phyloP scores from a whole-genome alignment of 2,113 vertebrate genomes.

The Microcebus murinus region DNA sequence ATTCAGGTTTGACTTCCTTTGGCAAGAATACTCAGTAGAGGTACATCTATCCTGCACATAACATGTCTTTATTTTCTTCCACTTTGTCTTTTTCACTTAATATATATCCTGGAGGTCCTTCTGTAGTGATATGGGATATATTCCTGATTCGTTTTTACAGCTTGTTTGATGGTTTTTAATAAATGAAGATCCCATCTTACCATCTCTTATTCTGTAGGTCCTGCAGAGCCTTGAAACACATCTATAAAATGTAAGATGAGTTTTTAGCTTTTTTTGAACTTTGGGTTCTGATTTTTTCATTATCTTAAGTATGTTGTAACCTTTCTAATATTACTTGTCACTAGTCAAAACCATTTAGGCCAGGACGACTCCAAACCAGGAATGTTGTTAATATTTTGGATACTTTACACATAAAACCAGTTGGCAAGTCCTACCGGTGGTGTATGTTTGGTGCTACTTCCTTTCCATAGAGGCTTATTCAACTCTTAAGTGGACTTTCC shows the following conservation, averaged over 20 bases:
- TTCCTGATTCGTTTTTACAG: neutral
- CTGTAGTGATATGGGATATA: neutral
- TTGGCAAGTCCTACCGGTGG: neutral
- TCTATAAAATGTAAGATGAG: neutral
- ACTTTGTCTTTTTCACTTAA: neutral
- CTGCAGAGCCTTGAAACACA: neutral
- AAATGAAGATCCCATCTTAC: neutral
- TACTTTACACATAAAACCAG: neutral
- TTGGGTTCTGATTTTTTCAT: neutral
- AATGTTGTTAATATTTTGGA: constrained; percentile 40
- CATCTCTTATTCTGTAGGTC: neutral
- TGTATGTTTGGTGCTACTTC: neutral
- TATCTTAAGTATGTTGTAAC: neutral
- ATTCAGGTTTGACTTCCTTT: neutral
- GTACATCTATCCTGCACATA: neutral
- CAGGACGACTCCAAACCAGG: neutral
- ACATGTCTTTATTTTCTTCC: neutral
- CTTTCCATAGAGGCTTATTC: neutral
- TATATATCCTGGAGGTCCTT: neutral
- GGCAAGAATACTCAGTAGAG: neutral
- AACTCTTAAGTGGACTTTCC: neutral
- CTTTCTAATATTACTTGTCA: neutral
- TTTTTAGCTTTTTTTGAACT: constrained; percentile 25
- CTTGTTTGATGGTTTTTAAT: neutral
- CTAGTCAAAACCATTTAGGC: neutral